Evolutionary conservation across 2,113 vertebrate species (phyloP).

Genomic region (Caretta caretta): DNA sequence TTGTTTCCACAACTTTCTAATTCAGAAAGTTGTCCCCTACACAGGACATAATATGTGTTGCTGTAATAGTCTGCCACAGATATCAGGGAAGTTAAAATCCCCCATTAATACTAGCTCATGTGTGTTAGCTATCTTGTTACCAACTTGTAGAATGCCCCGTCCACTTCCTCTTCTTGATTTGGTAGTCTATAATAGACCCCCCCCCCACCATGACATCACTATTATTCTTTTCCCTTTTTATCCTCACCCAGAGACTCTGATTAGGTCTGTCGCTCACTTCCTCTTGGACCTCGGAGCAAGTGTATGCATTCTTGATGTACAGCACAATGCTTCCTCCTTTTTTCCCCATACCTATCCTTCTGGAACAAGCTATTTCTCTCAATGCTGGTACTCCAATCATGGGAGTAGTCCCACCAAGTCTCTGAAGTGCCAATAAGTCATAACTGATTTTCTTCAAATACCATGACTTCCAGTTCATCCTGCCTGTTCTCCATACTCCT

Average conservation of each 20-base stretch:
- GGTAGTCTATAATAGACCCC: not conserved
- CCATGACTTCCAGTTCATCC: not conserved
- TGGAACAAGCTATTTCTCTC: not conserved
- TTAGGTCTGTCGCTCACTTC: not conserved
- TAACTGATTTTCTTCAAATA: not conserved
- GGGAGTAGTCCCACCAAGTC: not conserved
- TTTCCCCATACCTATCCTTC: not conserved
- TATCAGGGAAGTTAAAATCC: not conserved
- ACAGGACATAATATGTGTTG: not conserved
- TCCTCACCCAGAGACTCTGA: not conserved
- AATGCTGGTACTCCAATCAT: not conserved
- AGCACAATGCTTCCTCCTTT: not conserved
- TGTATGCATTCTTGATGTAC: not conserved
- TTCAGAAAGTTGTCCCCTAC: not conserved
- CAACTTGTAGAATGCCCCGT: not conserved
- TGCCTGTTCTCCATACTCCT: not conserved
- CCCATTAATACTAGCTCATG: not conserved
- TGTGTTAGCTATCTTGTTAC: not conserved
- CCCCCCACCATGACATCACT: not conserved
- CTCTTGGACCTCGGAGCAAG: not conserved
- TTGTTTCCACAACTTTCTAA: not conserved
- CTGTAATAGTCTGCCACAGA: not conserved
- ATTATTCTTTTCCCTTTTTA: not conserved
- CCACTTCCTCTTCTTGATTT: not conserved
- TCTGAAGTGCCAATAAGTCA: not conserved